phyloP scores from a whole-genome alignment of 2,888 invertebrate species.

The Pristionchus exspectatus region DNA sequence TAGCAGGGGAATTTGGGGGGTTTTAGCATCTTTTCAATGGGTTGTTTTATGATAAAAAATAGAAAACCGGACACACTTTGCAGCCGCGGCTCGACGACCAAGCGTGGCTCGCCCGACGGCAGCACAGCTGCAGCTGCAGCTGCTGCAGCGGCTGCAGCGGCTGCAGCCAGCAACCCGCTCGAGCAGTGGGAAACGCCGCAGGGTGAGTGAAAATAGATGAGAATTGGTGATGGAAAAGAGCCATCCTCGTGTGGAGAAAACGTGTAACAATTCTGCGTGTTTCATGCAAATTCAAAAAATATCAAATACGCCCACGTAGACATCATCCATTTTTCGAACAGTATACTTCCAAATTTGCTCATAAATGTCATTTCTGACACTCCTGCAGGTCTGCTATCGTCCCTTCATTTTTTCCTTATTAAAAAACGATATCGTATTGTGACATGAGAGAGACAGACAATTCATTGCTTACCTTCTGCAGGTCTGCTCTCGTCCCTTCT shows the following conservation, averaged over 20 bases:
- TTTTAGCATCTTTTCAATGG: not conserved
- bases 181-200: conserved; percentile 41
- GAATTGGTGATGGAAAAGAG: too few species aligned
- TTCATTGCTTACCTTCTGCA: not conserved
- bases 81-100: not conserved
- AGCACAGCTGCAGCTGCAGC: not conserved
- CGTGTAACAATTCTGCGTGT: too few species aligned
- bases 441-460: too few species aligned
- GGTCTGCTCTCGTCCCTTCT: conserved; percentile 70
- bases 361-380: too few species aligned
- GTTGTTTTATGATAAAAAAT: too few species aligned
- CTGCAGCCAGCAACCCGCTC: not conserved
- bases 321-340: too few species aligned
- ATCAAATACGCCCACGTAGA: too few species aligned
- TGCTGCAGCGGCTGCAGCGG: not conserved
- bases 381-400: conserved; percentile 64
- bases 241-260: too few species aligned
- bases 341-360: too few species aligned
- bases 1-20: not conserved
- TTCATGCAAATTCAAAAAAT: too few species aligned
- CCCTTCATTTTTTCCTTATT: too few species aligned
- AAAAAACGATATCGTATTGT: too few species aligned
- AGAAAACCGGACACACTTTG: not conserved
- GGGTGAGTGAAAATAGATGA: not conserved
- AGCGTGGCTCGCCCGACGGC: conserved; percentile 36